Evolutionary conservation across 2,888 invertebrate species (phyloP).

Genomic region (Papilio protenor): DNA sequence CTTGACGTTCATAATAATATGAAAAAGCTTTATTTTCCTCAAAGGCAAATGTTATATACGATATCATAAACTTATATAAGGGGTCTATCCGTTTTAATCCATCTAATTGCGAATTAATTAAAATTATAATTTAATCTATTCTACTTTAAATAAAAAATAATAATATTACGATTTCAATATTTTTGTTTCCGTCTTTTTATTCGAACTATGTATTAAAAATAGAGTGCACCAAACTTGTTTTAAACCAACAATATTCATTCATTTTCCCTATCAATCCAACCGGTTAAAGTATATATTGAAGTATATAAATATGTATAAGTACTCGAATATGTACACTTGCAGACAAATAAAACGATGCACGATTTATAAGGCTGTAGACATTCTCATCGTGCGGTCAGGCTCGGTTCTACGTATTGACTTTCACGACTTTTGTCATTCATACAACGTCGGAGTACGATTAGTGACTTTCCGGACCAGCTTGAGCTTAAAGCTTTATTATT

Average conservation of each 20-base stretch:
- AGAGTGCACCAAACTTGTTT: not conserved
- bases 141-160: not conserved
- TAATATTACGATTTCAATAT: not conserved
- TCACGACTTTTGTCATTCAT: slow-evolving; percentile 67
- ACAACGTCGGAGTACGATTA: slow-evolving; percentile 68
- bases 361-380: slow-evolving; percentile 56
- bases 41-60: no score
- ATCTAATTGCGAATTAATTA: no score
- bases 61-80: no score
- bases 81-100: no score
- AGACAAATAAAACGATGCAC: not conserved
- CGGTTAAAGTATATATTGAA: not conserved
- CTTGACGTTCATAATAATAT: not conserved
- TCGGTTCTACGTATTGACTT: slow-evolving; percentile 74
- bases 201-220: not conserved
- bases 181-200: not conserved
- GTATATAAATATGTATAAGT: not conserved
- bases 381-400: slow-evolving; percentile 64
- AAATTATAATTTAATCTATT: no score
- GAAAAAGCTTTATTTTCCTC: not conserved
- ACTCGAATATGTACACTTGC: not conserved
- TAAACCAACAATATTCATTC: not conserved
- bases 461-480: slow-evolving; percentile 59
- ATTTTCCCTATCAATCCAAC: not conserved
- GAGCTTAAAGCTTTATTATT: slow-evolving; percentile 57